Percentiles rank a stretch among this genome's conserved stretches.
These are phyloP conservation scores for Botrylloides violaceus DNA, from an alignment of 23 tunicate genomes.

Conservation along the genomic window DNA sequence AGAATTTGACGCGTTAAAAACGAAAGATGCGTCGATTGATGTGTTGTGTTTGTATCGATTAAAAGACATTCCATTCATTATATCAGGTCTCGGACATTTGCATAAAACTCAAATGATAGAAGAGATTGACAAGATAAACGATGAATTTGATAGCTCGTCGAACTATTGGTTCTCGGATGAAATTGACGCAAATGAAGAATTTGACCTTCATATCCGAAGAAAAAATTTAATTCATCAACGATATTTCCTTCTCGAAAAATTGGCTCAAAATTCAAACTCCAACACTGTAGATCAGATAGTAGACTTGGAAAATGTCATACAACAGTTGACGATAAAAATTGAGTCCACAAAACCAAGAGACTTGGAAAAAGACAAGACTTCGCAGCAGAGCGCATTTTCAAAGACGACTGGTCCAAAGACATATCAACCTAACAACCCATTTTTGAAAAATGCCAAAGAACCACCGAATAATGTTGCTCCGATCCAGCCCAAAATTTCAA, in stretches of 20 bases:
- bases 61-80: conserved; percentile 32
- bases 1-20: not conserved
- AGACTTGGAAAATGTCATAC: not conserved
- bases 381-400: not conserved
- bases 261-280: not conserved
- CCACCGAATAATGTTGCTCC: too few species aligned
- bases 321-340: not conserved
- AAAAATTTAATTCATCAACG: not conserved
- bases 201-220: not conserved
- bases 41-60: conserved; percentile 16
- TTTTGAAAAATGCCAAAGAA: not conserved
- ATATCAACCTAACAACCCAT: not conserved
- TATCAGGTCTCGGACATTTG: conserved; percentile 23
- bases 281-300: not conserved
- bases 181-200: not conserved
- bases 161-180: conserved; percentile 25
- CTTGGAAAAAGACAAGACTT: not conserved
- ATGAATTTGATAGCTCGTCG: conserved; percentile 18
- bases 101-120: conserved; percentile 3
- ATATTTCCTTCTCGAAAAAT: not conserved
- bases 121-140: conserved; percentile 8
- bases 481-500: too few species aligned
- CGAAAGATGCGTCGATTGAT: not conserved
- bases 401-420: not conserved
- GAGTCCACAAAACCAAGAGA: not conserved